phyloP scores from a whole-genome alignment of 1,140 invertebrate species.

The Hypsibius dujardini region DNA sequence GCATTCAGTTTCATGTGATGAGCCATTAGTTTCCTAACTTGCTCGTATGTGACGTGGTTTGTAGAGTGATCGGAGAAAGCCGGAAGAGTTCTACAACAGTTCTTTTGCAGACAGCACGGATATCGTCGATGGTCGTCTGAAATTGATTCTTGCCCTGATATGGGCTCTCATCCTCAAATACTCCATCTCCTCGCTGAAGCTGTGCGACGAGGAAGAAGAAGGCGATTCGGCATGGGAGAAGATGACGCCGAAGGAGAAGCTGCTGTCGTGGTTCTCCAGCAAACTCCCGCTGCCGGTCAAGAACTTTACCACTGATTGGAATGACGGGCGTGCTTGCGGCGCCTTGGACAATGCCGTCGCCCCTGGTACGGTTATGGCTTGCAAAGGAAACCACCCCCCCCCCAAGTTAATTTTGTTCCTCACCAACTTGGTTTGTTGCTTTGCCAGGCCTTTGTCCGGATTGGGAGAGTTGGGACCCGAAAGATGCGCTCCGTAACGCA shows the following conservation, averaged over 20 bases:
- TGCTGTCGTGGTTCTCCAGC: conserved; percentile 73
- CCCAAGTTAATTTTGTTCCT: conserved; percentile 17
- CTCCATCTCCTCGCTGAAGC: conserved; percentile 44
- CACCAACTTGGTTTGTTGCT: conserved; percentile 19
- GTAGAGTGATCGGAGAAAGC: neutral
- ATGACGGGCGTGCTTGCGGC: conserved; percentile 70
- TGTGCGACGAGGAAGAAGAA: conserved; percentile 48
- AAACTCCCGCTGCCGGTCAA: conserved; percentile 61
- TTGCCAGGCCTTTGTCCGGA: conserved; percentile 64
- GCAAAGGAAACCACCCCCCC: too few species aligned
- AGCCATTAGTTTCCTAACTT: too few species aligned
- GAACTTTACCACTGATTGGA: conserved; percentile 87
- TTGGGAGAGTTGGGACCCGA: conserved; percentile 74
- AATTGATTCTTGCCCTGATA: conserved; percentile 41
- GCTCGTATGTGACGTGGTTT: too few species aligned
- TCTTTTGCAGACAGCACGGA: conserved; percentile 37
- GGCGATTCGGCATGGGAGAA: conserved; percentile 34
- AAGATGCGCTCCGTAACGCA: conserved; percentile 65
- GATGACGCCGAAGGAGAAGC: conserved; percentile 60
- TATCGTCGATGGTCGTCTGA: conserved; percentile 39
- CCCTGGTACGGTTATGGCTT: conserved; percentile 43
- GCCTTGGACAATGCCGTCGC: conserved; percentile 74
- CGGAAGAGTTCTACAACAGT: neutral
- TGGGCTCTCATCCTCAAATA: conserved; percentile 43
- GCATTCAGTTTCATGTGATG: too few species aligned